phyloP scores from a whole-genome alignment of 2,113 vertebrate species.

The Ailurus styani region DNA sequence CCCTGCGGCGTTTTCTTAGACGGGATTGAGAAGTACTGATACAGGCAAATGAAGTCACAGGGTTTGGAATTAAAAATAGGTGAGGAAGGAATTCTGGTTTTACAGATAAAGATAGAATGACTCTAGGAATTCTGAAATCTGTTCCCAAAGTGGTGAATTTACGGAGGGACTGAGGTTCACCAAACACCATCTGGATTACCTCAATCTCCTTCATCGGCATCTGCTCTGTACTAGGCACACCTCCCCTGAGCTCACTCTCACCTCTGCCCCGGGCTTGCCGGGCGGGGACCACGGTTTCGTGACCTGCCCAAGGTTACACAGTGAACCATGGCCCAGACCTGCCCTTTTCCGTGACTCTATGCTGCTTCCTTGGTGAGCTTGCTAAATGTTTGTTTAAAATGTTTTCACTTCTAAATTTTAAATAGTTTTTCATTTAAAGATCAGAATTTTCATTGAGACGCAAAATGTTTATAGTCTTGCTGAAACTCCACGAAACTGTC shows the following conservation, averaged over 20 bases:
- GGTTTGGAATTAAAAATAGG: conserved; percentile 49
- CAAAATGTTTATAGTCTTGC: neutral
- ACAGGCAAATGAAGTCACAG: conserved; percentile 13
- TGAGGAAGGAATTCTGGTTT: conserved; percentile 5
- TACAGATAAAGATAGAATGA: neutral
- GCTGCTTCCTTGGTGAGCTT: neutral
- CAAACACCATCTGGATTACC: neutral
- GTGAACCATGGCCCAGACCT: neutral
- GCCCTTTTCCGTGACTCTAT: neutral
- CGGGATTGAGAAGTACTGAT: neutral
- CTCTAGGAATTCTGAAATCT: neutral
- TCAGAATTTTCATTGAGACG: neutral
- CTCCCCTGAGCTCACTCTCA: neutral
- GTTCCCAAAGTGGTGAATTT: neutral
- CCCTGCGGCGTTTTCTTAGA: conserved; percentile 9
- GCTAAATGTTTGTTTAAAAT: neutral
- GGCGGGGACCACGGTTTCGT: neutral
- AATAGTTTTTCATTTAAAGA: neutral
- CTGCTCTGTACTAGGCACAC: neutral
- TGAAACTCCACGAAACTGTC: neutral
- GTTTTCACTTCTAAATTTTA: neutral
- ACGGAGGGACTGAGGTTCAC: neutral
- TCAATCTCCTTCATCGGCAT: neutral
- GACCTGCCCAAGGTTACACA: neutral
- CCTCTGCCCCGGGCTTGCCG: neutral